A percentile compares a stretch with the other conserved stretches of the same genome.
phyloP scores from a whole-genome alignment of 2,888 invertebrate species.

The Coleophora deauratella region DNA sequence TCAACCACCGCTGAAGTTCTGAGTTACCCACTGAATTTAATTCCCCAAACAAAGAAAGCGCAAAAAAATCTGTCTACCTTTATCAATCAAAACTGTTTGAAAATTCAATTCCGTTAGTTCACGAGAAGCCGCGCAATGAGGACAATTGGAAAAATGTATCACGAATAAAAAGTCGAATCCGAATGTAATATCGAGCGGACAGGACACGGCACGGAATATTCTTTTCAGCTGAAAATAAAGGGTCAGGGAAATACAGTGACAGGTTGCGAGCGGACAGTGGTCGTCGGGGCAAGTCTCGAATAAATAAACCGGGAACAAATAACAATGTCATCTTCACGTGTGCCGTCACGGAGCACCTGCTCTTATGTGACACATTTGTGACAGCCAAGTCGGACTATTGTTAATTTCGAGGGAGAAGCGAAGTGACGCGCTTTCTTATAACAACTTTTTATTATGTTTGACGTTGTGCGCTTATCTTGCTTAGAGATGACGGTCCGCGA shows the following conservation, averaged over 20 bases:
- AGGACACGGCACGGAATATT: slow-evolving; percentile 60
- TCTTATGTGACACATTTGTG: slow-evolving; percentile 49
- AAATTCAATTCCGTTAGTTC: slow-evolving; percentile 70
- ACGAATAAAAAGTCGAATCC: slow-evolving; percentile 70
- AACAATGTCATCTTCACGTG: slow-evolving; percentile 55
- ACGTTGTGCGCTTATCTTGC: slow-evolving; percentile 8
- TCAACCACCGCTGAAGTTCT: slow-evolving; percentile 66
- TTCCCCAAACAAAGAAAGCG: slow-evolving; percentile 71
- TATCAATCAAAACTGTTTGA: slow-evolving; percentile 73
- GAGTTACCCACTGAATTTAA: slow-evolving; percentile 65
- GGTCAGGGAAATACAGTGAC: slow-evolving; percentile 67
- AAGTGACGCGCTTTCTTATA: slow-evolving; percentile 13
- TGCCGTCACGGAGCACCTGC: slow-evolving; percentile 46
- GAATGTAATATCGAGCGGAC: slow-evolving; percentile 69
- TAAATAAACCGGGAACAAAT: slow-evolving; percentile 64
- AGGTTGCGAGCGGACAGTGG: slow-evolving; percentile 67
- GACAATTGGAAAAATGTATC: slow-evolving; percentile 72
- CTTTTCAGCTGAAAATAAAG: slow-evolving; percentile 72
- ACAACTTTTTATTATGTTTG: slow-evolving; percentile 20
- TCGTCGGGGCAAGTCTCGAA: slow-evolving; percentile 61
- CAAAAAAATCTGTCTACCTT: slow-evolving; percentile 65
- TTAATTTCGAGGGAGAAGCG: slow-evolving; percentile 29
- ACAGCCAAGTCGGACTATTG: slow-evolving; percentile 43
- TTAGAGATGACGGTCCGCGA: no score
- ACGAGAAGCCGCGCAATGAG: slow-evolving; percentile 51